Base-by-base conservation (phyloP, 2,888 invertebrate genomes). In the Stenichneumon culpator region DNA sequence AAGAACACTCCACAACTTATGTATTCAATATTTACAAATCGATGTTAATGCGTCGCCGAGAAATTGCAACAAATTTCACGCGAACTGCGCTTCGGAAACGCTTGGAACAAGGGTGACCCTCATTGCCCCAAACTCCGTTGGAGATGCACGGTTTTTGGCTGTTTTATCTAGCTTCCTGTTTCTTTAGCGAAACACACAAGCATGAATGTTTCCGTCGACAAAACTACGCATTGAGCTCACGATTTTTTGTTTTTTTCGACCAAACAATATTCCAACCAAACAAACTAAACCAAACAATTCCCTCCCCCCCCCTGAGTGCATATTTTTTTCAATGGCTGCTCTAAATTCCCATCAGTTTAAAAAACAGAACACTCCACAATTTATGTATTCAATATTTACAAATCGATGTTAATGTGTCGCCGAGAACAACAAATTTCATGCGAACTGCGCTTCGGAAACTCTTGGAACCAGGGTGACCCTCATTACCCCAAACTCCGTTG, bases 261-360 rank as follows among this genome's bases (percentile, higher is more conserved):
- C 14, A 83, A 32, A n/a, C n/a, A 60, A 74, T 50, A 14, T n/a
- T n/a, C n/a, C n/a, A 50, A 50, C 16, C 4, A 50, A 50, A 14
- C 1, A 14, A 14, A n/a, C n/a, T n/a, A n/a, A n/a, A 11, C 14
- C 14, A 50, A 16, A 50, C 25, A 28, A 28, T n/a, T 28, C 1
- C n/a, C n/a, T n/a, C n/a, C n/a, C 57, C 67, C 65, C 52, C 57
- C 25, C 68, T 9, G n/a, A n/a, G n/a, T n/a, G n/a, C n/a, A n/a
- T n/a, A n/a, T n/a, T n/a, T n/a, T n/a, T n/a, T n/a, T n/a, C n/a
- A n/a, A n/a, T n/a, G n/a, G n/a, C n/a, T n/a, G n/a, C n/a, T n/a
- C n/a, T n/a, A n/a, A n/a, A n/a, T n/a, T n/a, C n/a, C n/a, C n/a
- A n/a, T n/a, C n/a, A n/a, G n/a, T n/a, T n/a, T n/a, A n/a, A n/a